A percentile compares a stretch with the other conserved stretches of the same genome.
These are phyloP conservation scores for Phlogophora meticulosa DNA, from an alignment of 2,888 invertebrate species.

Conservation along the genomic window DNA sequence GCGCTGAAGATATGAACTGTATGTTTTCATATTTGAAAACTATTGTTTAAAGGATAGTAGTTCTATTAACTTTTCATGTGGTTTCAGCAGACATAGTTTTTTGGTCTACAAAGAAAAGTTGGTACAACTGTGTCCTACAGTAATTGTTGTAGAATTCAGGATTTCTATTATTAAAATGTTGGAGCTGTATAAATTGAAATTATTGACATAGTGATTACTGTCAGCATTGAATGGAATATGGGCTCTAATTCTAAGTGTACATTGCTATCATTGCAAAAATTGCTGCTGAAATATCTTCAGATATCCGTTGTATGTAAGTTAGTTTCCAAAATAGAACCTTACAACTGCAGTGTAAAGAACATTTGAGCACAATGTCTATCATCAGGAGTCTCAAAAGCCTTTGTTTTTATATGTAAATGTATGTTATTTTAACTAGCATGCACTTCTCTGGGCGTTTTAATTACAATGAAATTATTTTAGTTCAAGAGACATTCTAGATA, in stretches of 20 bases:
- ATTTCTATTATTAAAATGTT: conserved; percentile 67
- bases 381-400: conserved; percentile 37
- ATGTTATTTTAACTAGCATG: conserved; percentile 37
- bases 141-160: conserved; percentile 67
- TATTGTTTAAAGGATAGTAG: conserved; percentile 76
- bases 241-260: conserved; percentile 68
- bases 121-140: conserved; percentile 41
- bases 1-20: conserved; percentile 81
- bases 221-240: conserved; percentile 56
- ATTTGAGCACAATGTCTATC: conserved; percentile 39
- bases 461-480: conserved; percentile 31
- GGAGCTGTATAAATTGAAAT: conserved; percentile 66
- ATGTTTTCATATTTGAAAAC: conserved; percentile 87
- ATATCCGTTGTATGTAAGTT: conserved; percentile 46
- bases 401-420: conserved; percentile 45
- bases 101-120: conserved; percentile 59
- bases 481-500: conserved; percentile 43
- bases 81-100: conserved; percentile 61
- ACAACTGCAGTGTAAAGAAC: conserved; percentile 33
- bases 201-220: conserved; percentile 62
- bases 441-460: conserved; percentile 36
- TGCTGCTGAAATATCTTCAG: conserved; percentile 41
- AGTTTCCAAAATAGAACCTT: conserved; percentile 41
- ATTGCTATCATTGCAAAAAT: conserved; percentile 65
- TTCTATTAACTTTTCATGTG: conserved; percentile 67